A percentile compares a stretch with the other conserved stretches of the same genome.
These are phyloP conservation scores for Cranoglanis bouderius DNA, from an alignment of 2,113 vertebrate species.

Conservation along the genomic window DNA sequence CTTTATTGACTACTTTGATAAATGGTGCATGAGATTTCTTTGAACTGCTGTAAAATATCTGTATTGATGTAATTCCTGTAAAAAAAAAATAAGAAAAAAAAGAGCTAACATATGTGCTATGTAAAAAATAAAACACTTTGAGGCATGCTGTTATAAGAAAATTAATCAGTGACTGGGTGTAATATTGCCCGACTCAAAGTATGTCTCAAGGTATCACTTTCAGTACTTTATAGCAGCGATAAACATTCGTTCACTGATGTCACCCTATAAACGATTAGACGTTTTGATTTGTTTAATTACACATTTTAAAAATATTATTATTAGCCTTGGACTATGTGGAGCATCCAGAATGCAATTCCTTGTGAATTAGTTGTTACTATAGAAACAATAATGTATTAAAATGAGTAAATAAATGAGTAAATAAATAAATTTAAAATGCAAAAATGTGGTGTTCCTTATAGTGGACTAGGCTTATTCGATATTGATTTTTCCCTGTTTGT, in stretches of 20 bases:
- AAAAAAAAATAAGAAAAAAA: not conserved
- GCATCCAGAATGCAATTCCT: not conserved
- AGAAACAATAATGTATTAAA: too few species aligned
- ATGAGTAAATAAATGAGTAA: not conserved
- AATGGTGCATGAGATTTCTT: slow-evolving; percentile 7
- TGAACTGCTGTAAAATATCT: slow-evolving; percentile 1
- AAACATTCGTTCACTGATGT: not conserved
- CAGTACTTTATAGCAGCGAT: not conserved
- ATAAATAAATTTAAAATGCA: not conserved
- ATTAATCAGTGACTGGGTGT: not conserved
- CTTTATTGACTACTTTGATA: slow-evolving; percentile 27
- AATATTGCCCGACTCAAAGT: not conserved
- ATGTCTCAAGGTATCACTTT: not conserved
- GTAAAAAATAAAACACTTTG: not conserved
- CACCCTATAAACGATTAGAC: not conserved
- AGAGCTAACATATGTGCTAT: not conserved
- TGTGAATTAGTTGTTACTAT: not conserved
- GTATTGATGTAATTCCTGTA: slow-evolving; percentile 9
- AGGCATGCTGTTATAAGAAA: not conserved
- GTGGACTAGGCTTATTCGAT: too few species aligned
- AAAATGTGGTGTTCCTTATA: too few species aligned
- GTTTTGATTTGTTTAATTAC: not conserved
- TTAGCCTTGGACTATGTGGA: not conserved
- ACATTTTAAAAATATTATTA: not conserved
- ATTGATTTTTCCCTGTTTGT: too few species aligned